Evolutionary conservation across 2,797 vertebrate species (phyloP).

Genomic region (Pangasius mekongensis): DNA sequence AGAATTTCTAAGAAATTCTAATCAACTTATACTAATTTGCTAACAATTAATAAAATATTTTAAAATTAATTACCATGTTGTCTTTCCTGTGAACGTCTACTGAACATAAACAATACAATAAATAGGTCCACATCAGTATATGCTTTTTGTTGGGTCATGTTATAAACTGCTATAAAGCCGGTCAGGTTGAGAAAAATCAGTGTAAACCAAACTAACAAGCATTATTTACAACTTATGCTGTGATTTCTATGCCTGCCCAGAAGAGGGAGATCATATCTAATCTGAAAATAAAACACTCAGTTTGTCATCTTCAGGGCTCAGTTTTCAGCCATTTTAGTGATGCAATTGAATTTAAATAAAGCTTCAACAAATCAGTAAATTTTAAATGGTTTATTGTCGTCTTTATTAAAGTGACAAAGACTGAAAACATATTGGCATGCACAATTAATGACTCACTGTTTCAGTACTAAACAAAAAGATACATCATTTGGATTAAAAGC

Average conservation of each 20-base stretch:
- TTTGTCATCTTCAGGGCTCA: background rate
- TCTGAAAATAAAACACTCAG: background rate
- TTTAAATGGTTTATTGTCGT: background rate
- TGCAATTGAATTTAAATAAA: background rate
- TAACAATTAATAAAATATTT: background rate
- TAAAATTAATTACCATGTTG: background rate
- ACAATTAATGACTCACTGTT: background rate
- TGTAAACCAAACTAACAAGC: background rate
- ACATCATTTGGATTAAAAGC: background rate
- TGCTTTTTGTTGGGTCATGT: background rate
- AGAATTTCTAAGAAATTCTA: background rate
- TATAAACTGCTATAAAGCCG: background rate
- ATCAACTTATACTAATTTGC: background rate
- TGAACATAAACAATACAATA: background rate
- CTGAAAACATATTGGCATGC: background rate
- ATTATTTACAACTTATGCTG: background rate
- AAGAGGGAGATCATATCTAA: conserved; percentile 16
- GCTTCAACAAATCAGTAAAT: background rate
- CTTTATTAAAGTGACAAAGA: background rate
- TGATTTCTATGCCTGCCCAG: background rate
- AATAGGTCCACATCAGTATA: background rate
- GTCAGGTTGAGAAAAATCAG: background rate
- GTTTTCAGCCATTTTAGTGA: background rate
- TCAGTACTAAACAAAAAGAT: background rate
- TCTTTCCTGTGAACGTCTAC: background rate